Evolutionary conservation across 2,113 vertebrate species (phyloP), one percentile per base, ranked within the genome.

Genomic region (Pluvialis apricaria): DNA sequence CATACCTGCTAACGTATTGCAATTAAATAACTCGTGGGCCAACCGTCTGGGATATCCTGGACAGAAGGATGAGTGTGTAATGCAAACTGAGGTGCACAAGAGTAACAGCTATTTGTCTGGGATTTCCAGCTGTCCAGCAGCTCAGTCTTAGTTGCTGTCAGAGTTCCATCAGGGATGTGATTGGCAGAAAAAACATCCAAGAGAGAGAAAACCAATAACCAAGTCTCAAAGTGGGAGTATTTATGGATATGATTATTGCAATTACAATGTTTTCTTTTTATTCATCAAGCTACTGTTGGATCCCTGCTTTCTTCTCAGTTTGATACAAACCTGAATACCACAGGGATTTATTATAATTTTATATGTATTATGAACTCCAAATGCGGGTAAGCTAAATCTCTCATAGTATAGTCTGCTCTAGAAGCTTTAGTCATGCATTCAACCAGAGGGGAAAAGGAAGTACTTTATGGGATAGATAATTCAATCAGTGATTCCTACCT

Each of bases 151-250:
- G 51, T 77, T 57, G 40, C 21, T 38, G 18, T 40, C 65, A 55
- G 29, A 10, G 2, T 90, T 90, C 44, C 24, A 36, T 26, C 29
- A 51, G 9, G 10, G 11, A 72, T 38, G 16, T 81, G 15, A n/a
- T 0, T 40, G 19, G 25, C 5, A 9, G 4, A 1, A 25, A 11
- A 2, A 15, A n/a, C 34, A 26, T 24, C 19, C 38, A 38, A 2
- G 22, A 70, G 3, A 58, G 42, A 55, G 8, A 64, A 20, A 72
- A 82, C 42, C 14, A 54, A 60, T 70, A 60, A 81, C 7, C 22
- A 36, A 47, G 13, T 26, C 45, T 68, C 11, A 64, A 42, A 71
- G 34, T 21, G 28, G 18, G 8, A 64, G 8, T 38, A 66, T 62
- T 73, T 7, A 31, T 47, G 31, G 21, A 19, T 57, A 49, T 8